Evolutionary conservation across 1,140 invertebrate genomes (phyloP), one percentile per base, ranked within the genome.

Genomic region (Pseudomyrmex cubaensis): DNA sequence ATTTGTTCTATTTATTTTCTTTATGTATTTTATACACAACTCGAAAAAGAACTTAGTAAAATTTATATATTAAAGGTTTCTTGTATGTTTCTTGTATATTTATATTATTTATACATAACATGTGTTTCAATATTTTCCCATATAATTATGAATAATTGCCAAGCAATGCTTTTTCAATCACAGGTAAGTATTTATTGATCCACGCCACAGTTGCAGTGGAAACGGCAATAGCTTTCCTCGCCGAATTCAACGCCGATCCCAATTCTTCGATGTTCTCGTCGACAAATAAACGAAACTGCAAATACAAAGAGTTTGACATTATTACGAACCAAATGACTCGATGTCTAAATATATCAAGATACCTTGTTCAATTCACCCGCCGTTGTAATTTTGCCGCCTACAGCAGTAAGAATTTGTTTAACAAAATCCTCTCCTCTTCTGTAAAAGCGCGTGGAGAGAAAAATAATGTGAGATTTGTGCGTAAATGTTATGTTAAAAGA

Each of bases 361-460:
- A 93, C 91, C 87, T 88, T 87, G 8, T 74, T 8, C 10, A 83
- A 22, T 86, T 92, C 84, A 13, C 66, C 54, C 10, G 48, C n/a
- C 0, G 83, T 85, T 50, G 69, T 87, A 15, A 92, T 76, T 74
- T 76, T 70, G 61, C 85, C 44, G 13, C 88, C 88, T 44, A 93
- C 83, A 8, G 75, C 63, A 13, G 57, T 83, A 4, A 92, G 64
- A 9, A 89, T 83, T 17, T 88, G 89, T 0, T 63, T 35, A 17
- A 92, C 75, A 48, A 92, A 90, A 57, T 73, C 48, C 9, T 80
- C 1, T 5, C 88, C 90, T 48, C 83, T 83, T 46, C 90, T 91
- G 2, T 10, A 74, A 78, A 69, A 62, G 13, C 35, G 35, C 25
- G 25, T 54, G 22, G 4, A 54, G 4, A 54, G 17, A n/a, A 64